Evolutionary conservation across 2,113 vertebrate species (phyloP).

Genomic region (Chelonoidis abingdonii): DNA sequence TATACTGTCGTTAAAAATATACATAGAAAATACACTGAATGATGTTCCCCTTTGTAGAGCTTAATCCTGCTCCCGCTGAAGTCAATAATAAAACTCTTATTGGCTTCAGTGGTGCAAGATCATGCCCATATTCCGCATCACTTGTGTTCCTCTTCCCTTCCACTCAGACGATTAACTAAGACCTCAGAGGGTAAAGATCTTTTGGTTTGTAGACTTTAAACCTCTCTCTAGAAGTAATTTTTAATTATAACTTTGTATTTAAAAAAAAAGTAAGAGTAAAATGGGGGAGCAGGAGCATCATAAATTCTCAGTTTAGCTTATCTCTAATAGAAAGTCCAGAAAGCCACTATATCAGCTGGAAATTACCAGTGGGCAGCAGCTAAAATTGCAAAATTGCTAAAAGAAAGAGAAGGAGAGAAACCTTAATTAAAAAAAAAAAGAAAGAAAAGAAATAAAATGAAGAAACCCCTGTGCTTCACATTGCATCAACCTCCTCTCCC

Average conservation of each 20-base stretch:
- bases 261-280: not conserved
- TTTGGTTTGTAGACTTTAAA: not conserved
- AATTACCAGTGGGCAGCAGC: not conserved
- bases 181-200: not conserved
- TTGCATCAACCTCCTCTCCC: slow-evolving; percentile 11
- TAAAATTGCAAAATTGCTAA: not conserved
- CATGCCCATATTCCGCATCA: not conserved
- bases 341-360: not conserved
- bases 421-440: slow-evolving; percentile 35
- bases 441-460: too few species aligned
- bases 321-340: slow-evolving; percentile 11
- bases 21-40: not conserved
- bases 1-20: not conserved
- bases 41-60: not conserved
- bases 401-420: slow-evolving; percentile 3
- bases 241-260: slow-evolving; percentile 17
- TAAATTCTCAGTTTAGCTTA: not conserved
- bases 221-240: not conserved
- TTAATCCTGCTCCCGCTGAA: not conserved
- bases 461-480: slow-evolving; percentile 9
- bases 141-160: not conserved
- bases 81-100: not conserved
- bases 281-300: not conserved
- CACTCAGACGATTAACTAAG: not conserved
- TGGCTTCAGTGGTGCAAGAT: slow-evolving; percentile 13